A percentile compares a stretch with the other conserved stretches of the same genome.
These are phyloP conservation scores for Conistra vaccinii DNA, from an alignment of 2,888 invertebrate genomes.

Conservation along the genomic window DNA sequence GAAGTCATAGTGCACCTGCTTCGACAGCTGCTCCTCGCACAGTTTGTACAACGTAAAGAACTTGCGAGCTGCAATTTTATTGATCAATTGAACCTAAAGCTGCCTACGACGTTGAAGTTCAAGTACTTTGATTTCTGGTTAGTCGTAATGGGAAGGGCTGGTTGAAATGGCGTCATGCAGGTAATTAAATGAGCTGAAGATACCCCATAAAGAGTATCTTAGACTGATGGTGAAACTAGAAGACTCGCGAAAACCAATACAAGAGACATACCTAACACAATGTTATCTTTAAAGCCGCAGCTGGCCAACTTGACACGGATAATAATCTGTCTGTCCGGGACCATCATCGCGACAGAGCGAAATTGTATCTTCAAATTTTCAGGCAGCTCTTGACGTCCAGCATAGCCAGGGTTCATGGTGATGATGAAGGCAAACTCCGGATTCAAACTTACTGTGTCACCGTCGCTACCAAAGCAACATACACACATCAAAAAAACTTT, in stretches of 20 bases:
- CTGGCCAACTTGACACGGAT: slow-evolving; percentile 97
- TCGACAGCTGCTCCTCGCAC: slow-evolving; percentile 97
- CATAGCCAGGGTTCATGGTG: slow-evolving; percentile 98
- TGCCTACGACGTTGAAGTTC: not conserved
- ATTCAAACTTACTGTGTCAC: slow-evolving; percentile 95
- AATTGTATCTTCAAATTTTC: slow-evolving; percentile 98
- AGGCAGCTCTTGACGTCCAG: slow-evolving; percentile 96
- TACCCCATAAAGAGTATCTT: not conserved
- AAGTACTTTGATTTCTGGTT: not conserved
- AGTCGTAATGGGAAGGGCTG: no score
- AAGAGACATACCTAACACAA: slow-evolving; percentile 88
- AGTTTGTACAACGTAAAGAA: slow-evolving; percentile 96
- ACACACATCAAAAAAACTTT: no score
- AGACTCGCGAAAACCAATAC: not conserved
- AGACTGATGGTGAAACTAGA: not conserved
- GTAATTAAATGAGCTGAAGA: not conserved
- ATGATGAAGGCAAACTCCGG: slow-evolving; percentile 97
- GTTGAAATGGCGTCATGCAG: no score
- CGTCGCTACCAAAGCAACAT: slow-evolving; percentile 91
- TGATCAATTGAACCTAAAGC: not conserved
- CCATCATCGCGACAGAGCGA: slow-evolving; percentile 98
- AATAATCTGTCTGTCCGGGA: slow-evolving; percentile 97
- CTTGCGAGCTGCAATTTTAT: slow-evolving; percentile 90
- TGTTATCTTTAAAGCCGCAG: slow-evolving; percentile 97
- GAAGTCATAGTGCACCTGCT: slow-evolving; percentile 97